These are phyloP conservation scores for Poeciliopsis gracilis DNA, from an alignment of 2,797 vertebrate species.

Conservation along the genomic window DNA sequence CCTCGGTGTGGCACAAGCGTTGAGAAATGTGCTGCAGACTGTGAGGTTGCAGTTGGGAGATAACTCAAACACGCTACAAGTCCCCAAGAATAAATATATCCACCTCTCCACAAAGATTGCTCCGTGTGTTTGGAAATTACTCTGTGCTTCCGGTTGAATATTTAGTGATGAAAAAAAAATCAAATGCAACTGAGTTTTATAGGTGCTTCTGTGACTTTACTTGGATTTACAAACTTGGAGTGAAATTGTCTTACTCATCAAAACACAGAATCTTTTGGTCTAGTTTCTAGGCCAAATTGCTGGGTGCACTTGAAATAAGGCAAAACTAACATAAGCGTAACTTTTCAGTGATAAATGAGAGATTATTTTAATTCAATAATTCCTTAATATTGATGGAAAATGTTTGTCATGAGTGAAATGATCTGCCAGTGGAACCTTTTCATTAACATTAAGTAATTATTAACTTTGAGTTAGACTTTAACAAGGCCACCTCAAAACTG, in stretches of 20 bases:
- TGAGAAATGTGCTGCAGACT: conserved; percentile 72
- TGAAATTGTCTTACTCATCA: not conserved
- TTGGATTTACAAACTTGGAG: not conserved
- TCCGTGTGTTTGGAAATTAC: conserved; percentile 51
- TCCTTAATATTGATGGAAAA: too few relatives aligned
- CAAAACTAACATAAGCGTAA: too few relatives aligned
- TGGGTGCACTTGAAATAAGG: too few relatives aligned
- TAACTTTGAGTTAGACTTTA: not conserved
- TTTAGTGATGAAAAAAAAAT: conserved; percentile 21
- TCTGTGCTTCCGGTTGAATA: conserved; percentile 48
- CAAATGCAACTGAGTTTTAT: not conserved
- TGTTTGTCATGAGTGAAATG: too few relatives aligned
- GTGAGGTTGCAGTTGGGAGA: conserved; percentile 68
- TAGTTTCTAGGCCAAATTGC: too few relatives aligned
- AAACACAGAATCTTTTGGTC: too few relatives aligned
- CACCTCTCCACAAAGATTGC: conserved; percentile 51
- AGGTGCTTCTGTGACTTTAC: not conserved
- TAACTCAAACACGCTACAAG: conserved; percentile 58
- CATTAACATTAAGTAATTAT: too few relatives aligned
- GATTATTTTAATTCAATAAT: too few relatives aligned
- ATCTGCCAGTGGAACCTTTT: too few relatives aligned
- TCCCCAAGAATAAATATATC: conserved; percentile 59
- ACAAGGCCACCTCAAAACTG: not conserved
- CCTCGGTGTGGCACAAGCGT: conserved; percentile 57
- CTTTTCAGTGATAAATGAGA: too few relatives aligned